Evolutionary conservation across 2,797 vertebrate genomes (phyloP).

Genomic region (Hydrophis major): DNA sequence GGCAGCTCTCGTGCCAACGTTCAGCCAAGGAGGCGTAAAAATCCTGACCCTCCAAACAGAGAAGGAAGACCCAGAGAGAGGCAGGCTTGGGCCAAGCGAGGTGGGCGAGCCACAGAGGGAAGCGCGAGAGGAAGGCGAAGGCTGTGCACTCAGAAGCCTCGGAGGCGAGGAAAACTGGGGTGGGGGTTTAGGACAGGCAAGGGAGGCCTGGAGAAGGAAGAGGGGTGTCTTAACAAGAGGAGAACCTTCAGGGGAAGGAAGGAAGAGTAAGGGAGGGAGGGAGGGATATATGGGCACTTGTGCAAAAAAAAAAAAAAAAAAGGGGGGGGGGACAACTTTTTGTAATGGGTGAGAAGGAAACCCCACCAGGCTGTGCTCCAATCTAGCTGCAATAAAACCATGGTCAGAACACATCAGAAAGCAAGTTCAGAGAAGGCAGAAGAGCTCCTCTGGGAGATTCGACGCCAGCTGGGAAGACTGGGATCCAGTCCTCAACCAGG

Average conservation of each 20-base stretch:
- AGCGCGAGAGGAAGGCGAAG: not conserved
- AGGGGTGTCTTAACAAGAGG: not conserved
- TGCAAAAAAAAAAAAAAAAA: not conserved
- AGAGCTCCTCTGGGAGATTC: not conserved
- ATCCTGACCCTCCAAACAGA: not conserved
- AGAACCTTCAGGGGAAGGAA: no score
- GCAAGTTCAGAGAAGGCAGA: not conserved
- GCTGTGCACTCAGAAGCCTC: slow-evolving; percentile 33
- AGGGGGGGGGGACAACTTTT: not conserved
- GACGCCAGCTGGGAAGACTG: not conserved
- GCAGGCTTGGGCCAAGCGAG: not conserved
- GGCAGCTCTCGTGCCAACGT: not conserved
- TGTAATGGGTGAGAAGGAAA: not conserved
- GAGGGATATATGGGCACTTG: not conserved
- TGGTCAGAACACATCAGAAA: not conserved
- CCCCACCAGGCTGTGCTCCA: slow-evolving; percentile 32
- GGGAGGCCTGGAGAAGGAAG: not conserved
- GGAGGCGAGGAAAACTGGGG: not conserved
- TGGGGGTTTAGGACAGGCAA: not conserved
- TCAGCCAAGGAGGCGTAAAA: no score
- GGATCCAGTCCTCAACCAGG: not conserved
- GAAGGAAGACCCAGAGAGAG: not conserved
- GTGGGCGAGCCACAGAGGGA: not conserved
- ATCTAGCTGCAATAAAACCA: slow-evolving; percentile 48
- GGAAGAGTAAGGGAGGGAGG: not conserved